phyloP scores from a whole-genome alignment of 2,797 vertebrate species.

The Cheirogaleus major region DNA sequence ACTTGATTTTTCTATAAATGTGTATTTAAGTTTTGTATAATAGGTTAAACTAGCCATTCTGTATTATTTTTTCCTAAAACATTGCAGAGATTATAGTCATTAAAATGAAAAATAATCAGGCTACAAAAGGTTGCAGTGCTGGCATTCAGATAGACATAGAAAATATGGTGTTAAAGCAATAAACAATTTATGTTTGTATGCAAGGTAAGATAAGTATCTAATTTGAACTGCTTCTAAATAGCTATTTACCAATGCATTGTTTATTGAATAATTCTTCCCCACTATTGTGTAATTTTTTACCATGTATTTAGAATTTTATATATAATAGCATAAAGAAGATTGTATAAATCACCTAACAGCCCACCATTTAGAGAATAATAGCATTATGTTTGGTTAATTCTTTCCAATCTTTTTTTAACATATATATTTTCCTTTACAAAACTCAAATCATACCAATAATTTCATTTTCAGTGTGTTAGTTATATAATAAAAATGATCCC shows the following conservation, averaged over 20 bases:
- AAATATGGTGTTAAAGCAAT: neutral
- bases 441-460: neutral
- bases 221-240: conserved; percentile 7
- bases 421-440: conserved; percentile 5
- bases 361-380: neutral
- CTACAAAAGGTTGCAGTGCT: neutral
- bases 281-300: neutral
- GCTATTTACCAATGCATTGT: neutral
- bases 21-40: neutral
- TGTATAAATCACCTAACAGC: neutral
- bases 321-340: neutral
- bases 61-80: neutral
- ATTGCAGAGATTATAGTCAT: neutral
- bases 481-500: neutral
- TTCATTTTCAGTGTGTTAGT: neutral
- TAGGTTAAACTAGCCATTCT: neutral
- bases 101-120: neutral
- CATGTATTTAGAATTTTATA: neutral
- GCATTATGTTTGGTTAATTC: neutral
- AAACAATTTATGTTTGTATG: neutral
- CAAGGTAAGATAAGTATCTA: neutral
- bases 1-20: conserved; percentile 1
- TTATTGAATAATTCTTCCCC: neutral
- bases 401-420: neutral
- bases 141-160: neutral